A percentile compares a stretch with the other conserved stretches of the same genome.
These are phyloP conservation scores for Drosophila santomea DNA, from an alignment of 1,140 invertebrate genomes.

Conservation along the genomic window DNA sequence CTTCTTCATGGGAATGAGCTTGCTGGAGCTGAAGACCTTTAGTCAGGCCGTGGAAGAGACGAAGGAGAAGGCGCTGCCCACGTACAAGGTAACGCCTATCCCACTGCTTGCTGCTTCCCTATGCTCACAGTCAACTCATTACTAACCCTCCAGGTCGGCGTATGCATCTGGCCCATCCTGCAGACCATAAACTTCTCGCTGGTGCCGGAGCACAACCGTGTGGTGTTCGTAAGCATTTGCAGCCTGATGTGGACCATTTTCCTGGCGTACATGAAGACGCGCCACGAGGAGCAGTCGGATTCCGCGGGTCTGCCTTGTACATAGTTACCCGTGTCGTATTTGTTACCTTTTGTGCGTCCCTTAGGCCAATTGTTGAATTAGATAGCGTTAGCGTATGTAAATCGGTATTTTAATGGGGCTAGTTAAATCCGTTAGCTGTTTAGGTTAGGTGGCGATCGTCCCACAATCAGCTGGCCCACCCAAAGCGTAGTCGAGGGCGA, in stretches of 20 bases:
- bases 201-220: conserved; percentile 91
- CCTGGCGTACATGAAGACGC: conserved; percentile 92
- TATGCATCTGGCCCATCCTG: conserved; percentile 92
- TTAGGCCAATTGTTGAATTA: conserved; percentile 50
- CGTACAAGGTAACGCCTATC: conserved; percentile 89
- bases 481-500: conserved; percentile 21
- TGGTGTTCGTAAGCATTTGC: conserved; percentile 92
- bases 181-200: conserved; percentile 93
- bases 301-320: conserved; percentile 4
- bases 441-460: conserved; percentile 43
- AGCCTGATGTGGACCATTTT: conserved; percentile 94
- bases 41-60: conserved; percentile 89
- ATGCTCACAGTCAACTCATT: conserved; percentile 4
- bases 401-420: conserved; percentile 2
- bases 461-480: conserved; percentile 60
- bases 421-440: background rate
- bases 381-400: conserved; percentile 45
- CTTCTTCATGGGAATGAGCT: conserved; percentile 93
- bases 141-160: conserved; percentile 87
- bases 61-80: conserved; percentile 91
- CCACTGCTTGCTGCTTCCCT: background rate
- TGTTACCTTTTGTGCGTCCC: conserved; percentile 17
- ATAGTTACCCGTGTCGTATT: conserved; percentile 10
- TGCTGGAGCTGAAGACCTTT: conserved; percentile 90
- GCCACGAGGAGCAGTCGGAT: conserved; percentile 5